Conservation (phyloP, 2,888 invertebrate genomes). For the Scaptomyza reducta region DNA sequence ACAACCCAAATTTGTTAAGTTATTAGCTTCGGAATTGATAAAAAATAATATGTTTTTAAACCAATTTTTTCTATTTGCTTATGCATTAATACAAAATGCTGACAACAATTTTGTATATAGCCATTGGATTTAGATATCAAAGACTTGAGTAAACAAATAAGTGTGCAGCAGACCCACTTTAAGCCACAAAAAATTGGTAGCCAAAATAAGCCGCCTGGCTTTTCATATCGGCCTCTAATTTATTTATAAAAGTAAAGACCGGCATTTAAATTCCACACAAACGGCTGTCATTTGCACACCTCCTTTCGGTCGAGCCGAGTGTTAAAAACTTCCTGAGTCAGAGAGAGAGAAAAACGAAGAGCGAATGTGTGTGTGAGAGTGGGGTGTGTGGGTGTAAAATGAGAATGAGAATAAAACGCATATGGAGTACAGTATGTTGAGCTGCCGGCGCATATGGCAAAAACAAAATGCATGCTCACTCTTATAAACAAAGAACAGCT, state of each 20-base stretch:
- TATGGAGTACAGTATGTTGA: constrained; percentile 37
- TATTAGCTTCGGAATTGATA: not conserved
- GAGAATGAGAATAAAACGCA: not conserved
- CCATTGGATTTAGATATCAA: constrained; percentile 28
- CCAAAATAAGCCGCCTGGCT: constrained; percentile 27
- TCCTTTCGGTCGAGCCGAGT: constrained; percentile 11
- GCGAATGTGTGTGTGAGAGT: constrained; percentile 13
- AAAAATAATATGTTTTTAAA: constrained; percentile 1
- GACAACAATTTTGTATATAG: constrained; percentile 10
- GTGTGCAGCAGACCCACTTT: constrained; percentile 43
- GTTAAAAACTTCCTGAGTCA: constrained; percentile 46
- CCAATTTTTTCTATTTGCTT: constrained; percentile 19
- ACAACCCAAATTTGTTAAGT: not conserved
- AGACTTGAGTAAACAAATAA: constrained; percentile 60
- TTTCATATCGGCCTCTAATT: constrained; percentile 62
- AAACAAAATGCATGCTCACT: constrained; percentile 19
- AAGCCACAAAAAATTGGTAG: constrained; percentile 49
- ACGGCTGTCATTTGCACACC: constrained; percentile 15
- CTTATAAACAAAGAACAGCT: constrained; percentile 35
- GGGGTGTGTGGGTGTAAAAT: too few relatives aligned
- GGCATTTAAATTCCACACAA: constrained; percentile 66
- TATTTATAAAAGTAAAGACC: constrained; percentile 71
- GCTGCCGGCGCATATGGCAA: constrained; percentile 21
- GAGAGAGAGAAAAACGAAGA: not conserved
- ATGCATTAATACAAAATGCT: not conserved